Conservation (phyloP, 2,888 invertebrate genomes). For the Acanthacorydalis orientalis region DNA sequence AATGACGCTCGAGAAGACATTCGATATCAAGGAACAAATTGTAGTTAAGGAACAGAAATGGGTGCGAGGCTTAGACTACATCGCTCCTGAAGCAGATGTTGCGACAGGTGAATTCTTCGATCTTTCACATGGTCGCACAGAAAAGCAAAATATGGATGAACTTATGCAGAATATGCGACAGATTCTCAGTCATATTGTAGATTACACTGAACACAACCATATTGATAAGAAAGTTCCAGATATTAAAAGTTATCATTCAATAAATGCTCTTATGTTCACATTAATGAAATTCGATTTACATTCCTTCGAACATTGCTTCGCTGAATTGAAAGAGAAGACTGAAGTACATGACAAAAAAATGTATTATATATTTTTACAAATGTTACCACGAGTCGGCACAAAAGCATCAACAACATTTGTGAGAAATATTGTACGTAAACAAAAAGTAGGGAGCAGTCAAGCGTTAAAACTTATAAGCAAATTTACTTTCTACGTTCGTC, state of each 20-base stretch:
- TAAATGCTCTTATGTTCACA: conserved; percentile 19
- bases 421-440: conserved; percentile 20
- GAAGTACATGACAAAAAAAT: conserved; percentile 10
- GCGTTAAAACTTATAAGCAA: conserved; percentile 22
- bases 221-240: conserved; percentile 19
- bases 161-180: background rate
- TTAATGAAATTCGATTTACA: conserved; percentile 19
- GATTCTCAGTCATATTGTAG: conserved; percentile 14
- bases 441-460: conserved; percentile 17
- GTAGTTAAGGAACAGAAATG: conserved; percentile 8
- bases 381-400: conserved; percentile 30
- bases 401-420: conserved; percentile 23
- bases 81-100: conserved; percentile 12
- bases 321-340: conserved; percentile 10
- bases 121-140: conserved; percentile 20
- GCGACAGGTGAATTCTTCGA: conserved; percentile 16
- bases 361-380: conserved; percentile 22
- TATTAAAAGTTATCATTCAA: conserved; percentile 18
- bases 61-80: conserved; percentile 16
- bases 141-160: conserved; percentile 17
- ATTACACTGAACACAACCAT: conserved; percentile 21
- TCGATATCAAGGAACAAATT: conserved; percentile 12
- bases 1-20: conserved; percentile 17
- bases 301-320: conserved; percentile 18
- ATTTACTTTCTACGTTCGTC: conserved; percentile 25